A percentile compares a stretch with the other conserved stretches of the same genome.
Evolutionary conservation across 2,113 vertebrate species (phyloP).

Genomic region (Poicephalus meyeri): DNA sequence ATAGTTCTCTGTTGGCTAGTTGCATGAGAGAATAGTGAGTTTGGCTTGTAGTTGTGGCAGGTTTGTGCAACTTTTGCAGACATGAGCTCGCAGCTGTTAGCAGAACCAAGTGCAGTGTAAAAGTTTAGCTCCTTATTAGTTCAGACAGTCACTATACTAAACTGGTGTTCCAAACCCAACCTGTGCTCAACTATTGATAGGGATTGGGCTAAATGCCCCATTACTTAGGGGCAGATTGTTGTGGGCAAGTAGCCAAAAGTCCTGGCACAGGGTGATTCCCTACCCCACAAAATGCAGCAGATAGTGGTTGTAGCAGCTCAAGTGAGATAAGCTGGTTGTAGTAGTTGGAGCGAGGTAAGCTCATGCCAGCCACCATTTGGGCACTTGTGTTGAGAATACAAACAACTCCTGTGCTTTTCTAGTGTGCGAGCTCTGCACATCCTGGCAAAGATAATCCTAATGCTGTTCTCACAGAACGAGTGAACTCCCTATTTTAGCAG

Average conservation of each 20-base stretch:
- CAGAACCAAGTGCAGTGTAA: neutral
- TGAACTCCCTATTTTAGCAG: neutral
- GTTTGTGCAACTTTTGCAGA: neutral
- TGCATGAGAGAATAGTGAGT: neutral
- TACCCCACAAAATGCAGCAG: neutral
- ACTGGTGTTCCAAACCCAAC: neutral
- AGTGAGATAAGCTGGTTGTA: neutral
- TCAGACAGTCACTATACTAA: neutral
- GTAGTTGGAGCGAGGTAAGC: neutral
- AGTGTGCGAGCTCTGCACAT: neutral
- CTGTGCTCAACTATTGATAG: neutral
- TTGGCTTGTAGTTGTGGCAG: neutral
- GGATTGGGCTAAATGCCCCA: neutral
- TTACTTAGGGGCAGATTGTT: neutral
- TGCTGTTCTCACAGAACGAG: neutral
- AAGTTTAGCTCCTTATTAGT: neutral
- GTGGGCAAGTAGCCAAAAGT: neutral
- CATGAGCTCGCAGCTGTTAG: neutral
- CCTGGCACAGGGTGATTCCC: neutral
- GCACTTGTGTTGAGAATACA: neutral
- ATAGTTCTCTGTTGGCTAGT: constrained; percentile 44
- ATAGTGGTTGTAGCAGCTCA: neutral
- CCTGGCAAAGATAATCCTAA: neutral
- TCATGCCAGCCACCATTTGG: neutral
- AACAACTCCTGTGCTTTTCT: neutral